phyloP scores from a whole-genome alignment of 2,888 invertebrate genomes.

The Tortricodes alternella region DNA sequence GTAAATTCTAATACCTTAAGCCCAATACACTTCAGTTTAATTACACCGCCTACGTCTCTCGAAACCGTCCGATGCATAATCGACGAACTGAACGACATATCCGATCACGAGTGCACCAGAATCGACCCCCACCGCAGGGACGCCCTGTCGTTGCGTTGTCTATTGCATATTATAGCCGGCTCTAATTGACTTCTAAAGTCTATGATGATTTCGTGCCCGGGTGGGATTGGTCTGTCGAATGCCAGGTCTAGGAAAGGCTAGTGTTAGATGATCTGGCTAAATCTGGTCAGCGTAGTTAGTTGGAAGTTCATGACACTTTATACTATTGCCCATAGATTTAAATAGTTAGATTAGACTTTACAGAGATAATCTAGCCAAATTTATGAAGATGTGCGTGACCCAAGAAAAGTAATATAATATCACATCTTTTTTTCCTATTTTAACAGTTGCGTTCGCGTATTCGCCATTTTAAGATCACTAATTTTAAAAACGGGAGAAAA shows the following conservation, averaged over 20 bases:
- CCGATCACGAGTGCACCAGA: conserved; percentile 32
- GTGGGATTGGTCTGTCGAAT: not conserved
- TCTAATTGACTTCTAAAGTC: conserved; percentile 23
- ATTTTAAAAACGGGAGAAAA: too few species aligned
- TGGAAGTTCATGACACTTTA: too few species aligned
- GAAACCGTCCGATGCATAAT: conserved; percentile 37
- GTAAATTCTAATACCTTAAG: too few species aligned
- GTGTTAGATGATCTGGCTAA: not conserved
- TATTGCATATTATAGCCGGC: conserved; percentile 8
- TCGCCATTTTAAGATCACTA: too few species aligned
- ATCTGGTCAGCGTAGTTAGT: too few species aligned
- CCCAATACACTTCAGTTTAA: not conserved
- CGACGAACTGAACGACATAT: conserved; percentile 36
- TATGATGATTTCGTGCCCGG: not conserved
- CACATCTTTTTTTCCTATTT: too few species aligned
- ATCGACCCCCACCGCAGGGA: conserved; percentile 18
- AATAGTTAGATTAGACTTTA: too few species aligned
- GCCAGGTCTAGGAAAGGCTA: not conserved
- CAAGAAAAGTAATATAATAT: too few species aligned
- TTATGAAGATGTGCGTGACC: too few species aligned
- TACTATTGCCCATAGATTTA: too few species aligned
- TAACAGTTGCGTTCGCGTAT: too few species aligned
- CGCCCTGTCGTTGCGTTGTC: conserved; percentile 9
- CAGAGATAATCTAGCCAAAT: too few species aligned
- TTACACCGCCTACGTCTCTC: conserved; percentile 6